phyloP scores from a whole-genome alignment of 2,797 vertebrate genomes.

The Lepus oiostolus region DNA sequence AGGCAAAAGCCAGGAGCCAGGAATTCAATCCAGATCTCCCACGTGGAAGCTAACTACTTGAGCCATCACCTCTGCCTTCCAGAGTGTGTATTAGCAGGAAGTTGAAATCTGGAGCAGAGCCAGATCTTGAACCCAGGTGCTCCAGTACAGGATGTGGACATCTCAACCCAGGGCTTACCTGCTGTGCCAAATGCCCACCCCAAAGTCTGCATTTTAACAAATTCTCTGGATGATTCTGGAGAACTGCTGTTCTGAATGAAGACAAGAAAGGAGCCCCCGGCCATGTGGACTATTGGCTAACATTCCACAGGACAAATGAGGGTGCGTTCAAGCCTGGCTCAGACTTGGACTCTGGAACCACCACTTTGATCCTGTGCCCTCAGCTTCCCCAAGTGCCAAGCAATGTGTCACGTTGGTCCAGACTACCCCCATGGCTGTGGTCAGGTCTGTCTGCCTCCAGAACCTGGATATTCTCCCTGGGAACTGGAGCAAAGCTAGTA shows the following conservation, averaged over 20 bases:
- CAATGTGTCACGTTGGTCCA: neutral
- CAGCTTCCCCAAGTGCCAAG: neutral
- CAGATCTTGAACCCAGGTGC: too few species aligned
- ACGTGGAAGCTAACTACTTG: too few species aligned
- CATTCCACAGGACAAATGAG: neutral
- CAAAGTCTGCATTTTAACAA: neutral
- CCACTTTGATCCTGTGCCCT: neutral
- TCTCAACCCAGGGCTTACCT: too few species aligned
- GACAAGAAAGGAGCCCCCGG: accelerated
- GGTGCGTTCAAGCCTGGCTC: neutral
- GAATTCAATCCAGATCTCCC: too few species aligned
- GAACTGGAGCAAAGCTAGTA: neutral
- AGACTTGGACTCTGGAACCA: neutral
- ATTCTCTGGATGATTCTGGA: neutral
- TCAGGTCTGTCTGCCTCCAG: neutral
- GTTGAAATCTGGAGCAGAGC: too few species aligned
- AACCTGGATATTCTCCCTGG: neutral
- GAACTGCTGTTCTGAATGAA: neutral
- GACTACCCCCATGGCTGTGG: too few species aligned
- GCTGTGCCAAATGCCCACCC: neutral
- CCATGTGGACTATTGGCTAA: neutral
- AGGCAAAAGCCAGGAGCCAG: too few species aligned
- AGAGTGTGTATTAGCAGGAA: too few species aligned
- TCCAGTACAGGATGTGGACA: too few species aligned
- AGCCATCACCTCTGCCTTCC: too few species aligned